Conservation (phyloP, 2,113 vertebrate genomes). For the Leptobrachium leishanense region DNA sequence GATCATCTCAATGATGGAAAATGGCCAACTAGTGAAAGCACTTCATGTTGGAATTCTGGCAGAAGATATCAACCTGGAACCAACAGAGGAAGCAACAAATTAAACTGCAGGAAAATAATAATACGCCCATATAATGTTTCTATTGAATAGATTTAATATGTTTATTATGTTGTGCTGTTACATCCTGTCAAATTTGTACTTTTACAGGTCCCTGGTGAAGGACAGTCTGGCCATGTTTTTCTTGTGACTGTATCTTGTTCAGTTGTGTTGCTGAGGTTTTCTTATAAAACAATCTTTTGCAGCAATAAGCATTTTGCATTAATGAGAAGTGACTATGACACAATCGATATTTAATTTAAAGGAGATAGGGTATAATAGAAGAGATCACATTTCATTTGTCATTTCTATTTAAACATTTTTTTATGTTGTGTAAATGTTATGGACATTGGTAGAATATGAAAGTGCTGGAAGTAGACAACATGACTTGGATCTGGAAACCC, state of each 20-base stretch:
- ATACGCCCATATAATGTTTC: slow-evolving; percentile 6
- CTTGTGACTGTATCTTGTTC: not conserved
- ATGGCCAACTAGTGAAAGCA: not conserved
- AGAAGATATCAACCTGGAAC: slow-evolving; percentile 12
- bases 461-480: no score
- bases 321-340: no score
- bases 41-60: not conserved
- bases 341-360: no score
- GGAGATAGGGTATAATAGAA: no score
- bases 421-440: no score
- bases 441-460: no score
- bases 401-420: no score
- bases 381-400: no score
- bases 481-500: no score
- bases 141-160: slow-evolving; percentile 22
- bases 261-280: no score
- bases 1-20: not conserved
- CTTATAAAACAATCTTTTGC: no score
- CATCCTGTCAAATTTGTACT: slow-evolving; percentile 27
- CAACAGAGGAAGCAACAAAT: slow-evolving; percentile 28
- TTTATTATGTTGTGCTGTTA: slow-evolving; percentile 24
- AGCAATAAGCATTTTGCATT: no score
- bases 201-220: slow-evolving; percentile 29
- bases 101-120: slow-evolving; percentile 23
- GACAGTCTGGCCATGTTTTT: slow-evolving; percentile 18